Base-by-base conservation (phyloP, 1,140 invertebrate species). In the Rhopalosiphum maidis region DNA sequence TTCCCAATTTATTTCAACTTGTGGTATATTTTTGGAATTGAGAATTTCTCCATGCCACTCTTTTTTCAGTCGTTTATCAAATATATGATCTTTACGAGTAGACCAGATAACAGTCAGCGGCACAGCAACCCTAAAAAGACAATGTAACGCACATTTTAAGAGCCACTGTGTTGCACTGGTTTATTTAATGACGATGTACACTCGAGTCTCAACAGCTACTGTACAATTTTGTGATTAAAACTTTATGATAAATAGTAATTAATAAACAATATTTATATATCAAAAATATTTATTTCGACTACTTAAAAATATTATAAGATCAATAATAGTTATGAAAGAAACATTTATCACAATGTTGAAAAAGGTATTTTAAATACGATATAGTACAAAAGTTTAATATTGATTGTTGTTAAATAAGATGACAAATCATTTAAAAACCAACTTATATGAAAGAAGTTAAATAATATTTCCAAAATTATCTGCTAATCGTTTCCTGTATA, bases 301-400 rank as follows among this genome's bases (percentile, higher is more conserved):
- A 60, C 54, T 90, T 90, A 90, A 90, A 90, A 60, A 90, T 41
- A 60, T 41, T 41, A 60, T 54, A 89, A 60, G 54, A 60, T 41
- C 54, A 43, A 60, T 90, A 4, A 60, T 60, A 90, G 25, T 55
- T 90, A 41, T 25, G 15, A 90, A 60, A 90, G 35, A 90, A 90
- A 90, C 35, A 90, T 60, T 55, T 25, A 90, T 90, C 22, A 41
- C 22, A 90, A 41, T 7, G 30, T 90, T 41, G 23, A 60, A 90
- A 54, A 90, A 90, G 41, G 30, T 77, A 77, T 77, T 77, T 30
- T 37, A 25, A 15, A 43, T 60, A 25, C 0, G 30, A 90, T 60
- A 90, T 30, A 37, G 54, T 90, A 90, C 88, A 90, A 90, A 60
- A 90, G 37, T 90, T 43, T 43, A 90, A 60, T 90, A 90, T 60